Conservation (phyloP, 1,140 invertebrate genomes). For the Trichogramma pretiosum region DNA sequence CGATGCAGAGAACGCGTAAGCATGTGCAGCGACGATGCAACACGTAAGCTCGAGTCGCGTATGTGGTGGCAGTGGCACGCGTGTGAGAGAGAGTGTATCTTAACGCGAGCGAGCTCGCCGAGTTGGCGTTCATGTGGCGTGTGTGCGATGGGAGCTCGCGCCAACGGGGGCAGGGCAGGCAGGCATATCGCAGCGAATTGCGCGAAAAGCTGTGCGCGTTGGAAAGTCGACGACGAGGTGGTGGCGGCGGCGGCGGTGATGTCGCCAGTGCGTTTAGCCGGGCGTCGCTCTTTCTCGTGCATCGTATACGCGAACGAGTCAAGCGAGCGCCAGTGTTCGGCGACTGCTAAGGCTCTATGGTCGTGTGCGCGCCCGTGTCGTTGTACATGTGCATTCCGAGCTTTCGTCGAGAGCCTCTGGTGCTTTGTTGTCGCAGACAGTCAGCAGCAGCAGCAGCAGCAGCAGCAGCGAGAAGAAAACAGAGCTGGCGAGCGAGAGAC, state of each 20-base stretch:
- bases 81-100: not conserved
- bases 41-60: no score
- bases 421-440: not conserved
- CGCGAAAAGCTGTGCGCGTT: slow-evolving; percentile 13
- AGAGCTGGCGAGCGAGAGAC: not conserved
- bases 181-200: no score
- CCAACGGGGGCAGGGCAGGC: no score
- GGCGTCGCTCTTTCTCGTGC: slow-evolving; percentile 15
- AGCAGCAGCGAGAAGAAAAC: not conserved
- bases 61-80: no score
- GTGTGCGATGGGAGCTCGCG: not conserved
- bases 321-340: slow-evolving; percentile 7
- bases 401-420: not conserved
- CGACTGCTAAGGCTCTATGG: slow-evolving; percentile 6
- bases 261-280: slow-evolving; percentile 8
- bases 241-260: not conserved
- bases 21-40: no score
- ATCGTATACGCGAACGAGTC: no score
- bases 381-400: not conserved
- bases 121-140: no score
- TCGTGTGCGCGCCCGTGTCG: not conserved
- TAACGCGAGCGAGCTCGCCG: not conserved
- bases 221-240: slow-evolving; percentile 9
- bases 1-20: no score
- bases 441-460: not conserved